Evolutionary conservation across 2,113 vertebrate genomes (phyloP).

Genomic region (Elephantulus edwardii): DNA sequence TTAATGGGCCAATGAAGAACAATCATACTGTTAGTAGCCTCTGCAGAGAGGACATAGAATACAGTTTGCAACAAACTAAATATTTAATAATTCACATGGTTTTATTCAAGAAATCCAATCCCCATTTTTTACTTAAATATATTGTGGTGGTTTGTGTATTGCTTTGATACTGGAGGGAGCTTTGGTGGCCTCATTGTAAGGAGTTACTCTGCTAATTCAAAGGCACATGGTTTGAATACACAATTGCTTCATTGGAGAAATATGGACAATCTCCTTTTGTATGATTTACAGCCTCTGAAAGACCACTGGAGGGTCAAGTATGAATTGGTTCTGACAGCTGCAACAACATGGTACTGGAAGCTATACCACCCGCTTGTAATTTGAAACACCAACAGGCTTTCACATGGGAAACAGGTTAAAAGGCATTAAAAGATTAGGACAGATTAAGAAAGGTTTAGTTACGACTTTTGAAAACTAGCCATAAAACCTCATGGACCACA

Average conservation of each 20-base stretch:
- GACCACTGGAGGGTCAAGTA: too few species aligned
- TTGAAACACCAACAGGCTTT: background rate
- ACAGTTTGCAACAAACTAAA: background rate
- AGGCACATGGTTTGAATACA: too few species aligned
- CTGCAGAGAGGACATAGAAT: background rate
- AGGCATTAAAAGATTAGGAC: background rate
- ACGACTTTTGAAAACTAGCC: background rate
- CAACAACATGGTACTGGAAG: too few species aligned
- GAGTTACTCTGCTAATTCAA: too few species aligned
- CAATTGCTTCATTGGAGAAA: too few species aligned
- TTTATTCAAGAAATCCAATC: conserved; percentile 17
- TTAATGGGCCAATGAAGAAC: background rate
- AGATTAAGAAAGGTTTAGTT: background rate
- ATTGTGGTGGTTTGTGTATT: background rate
- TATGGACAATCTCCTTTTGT: too few species aligned
- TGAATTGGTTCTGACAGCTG: too few species aligned
- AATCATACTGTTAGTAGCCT: background rate
- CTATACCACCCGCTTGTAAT: background rate
- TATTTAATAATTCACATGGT: background rate
- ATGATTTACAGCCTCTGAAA: too few species aligned
- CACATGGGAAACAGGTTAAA: background rate
- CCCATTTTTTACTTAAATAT: background rate
- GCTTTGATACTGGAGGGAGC: background rate
- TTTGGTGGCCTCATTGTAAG: too few species aligned
- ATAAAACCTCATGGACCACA: background rate